A percentile compares a stretch with the other conserved stretches of the same genome.
Conservation (phyloP, 2,888 invertebrate genomes). For the Erpobdella octoculata region DNA sequence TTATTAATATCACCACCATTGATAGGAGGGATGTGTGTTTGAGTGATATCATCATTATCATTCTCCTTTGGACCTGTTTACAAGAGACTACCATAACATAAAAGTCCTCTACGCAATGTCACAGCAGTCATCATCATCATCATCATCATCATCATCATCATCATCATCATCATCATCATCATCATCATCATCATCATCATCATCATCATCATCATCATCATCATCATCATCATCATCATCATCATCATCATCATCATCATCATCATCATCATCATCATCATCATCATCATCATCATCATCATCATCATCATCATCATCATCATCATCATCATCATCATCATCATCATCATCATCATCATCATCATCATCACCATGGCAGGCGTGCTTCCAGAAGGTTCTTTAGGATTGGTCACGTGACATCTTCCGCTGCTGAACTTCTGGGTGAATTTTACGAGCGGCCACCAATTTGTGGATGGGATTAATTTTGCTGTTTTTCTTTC, state of each 20-base stretch:
- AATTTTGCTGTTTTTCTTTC: neutral
- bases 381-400: too few relatives aligned
- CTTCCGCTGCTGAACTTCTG: too few relatives aligned
- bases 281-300: neutral
- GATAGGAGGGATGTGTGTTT: neutral
- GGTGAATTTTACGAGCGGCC: neutral
- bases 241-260: neutral
- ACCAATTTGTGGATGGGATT: neutral
- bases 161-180: constrained; percentile 17
- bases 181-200: neutral
- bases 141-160: constrained; percentile 28
- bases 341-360: neutral
- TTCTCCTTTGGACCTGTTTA: too few relatives aligned
- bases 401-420: constrained; percentile 2
- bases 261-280: neutral
- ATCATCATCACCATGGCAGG: neutral
- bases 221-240: neutral
- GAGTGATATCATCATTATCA: neutral
- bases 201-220: constrained; percentile 12
- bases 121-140: constrained; percentile 24
- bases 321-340: neutral
- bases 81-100: neutral
- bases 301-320: neutral
- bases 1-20: neutral
- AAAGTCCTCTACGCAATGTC: constrained; percentile 4